A percentile compares a stretch with the other conserved stretches of the same genome.
Conservation (phyloP, 35 echinoderm and acorn worm genomes). For the Lytechinus variegatus region DNA sequence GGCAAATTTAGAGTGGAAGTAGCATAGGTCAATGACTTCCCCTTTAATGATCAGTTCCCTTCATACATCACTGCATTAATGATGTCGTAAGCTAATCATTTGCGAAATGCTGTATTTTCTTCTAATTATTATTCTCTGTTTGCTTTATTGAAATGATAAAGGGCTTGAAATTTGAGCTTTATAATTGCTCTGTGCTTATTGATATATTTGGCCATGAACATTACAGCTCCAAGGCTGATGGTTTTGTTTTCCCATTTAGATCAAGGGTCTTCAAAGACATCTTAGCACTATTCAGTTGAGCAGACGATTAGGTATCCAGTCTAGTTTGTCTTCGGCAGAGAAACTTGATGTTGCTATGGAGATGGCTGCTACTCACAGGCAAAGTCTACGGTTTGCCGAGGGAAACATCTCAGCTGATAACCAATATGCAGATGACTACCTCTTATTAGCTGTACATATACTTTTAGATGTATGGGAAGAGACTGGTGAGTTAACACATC, state of each 20-base stretch:
- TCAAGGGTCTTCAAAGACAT: constrained; percentile 87
- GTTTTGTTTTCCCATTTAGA: constrained; percentile 47
- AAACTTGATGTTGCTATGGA: constrained; percentile 69
- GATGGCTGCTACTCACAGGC: constrained; percentile 62
- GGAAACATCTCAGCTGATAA: constrained; percentile 71
- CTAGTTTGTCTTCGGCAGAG: constrained; percentile 64
- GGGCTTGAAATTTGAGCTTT: too few relatives aligned
- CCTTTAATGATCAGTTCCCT: too few relatives aligned
- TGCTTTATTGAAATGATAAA: too few relatives aligned
- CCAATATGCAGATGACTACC: constrained; percentile 92
- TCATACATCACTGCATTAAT: too few relatives aligned
- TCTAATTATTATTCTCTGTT: too few relatives aligned
- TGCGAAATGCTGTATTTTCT: too few relatives aligned
- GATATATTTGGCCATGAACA: too few relatives aligned
- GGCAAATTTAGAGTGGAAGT: too few relatives aligned
- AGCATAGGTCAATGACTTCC: too few relatives aligned
- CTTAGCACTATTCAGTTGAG: constrained; percentile 75
- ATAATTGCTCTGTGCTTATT: too few relatives aligned
- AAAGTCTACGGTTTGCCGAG: constrained; percentile 63
- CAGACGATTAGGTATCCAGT: constrained; percentile 79
- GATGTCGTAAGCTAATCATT: too few relatives aligned
- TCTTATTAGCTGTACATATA: constrained; percentile 88
- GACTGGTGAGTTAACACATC: constrained; percentile 61
- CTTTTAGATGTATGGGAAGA: constrained; percentile 88
- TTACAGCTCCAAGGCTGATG: too few relatives aligned